Evolutionary conservation across 2,888 invertebrate species (phyloP), one percentile per base, ranked within the genome.

Genomic region (Cinara cedri): DNA sequence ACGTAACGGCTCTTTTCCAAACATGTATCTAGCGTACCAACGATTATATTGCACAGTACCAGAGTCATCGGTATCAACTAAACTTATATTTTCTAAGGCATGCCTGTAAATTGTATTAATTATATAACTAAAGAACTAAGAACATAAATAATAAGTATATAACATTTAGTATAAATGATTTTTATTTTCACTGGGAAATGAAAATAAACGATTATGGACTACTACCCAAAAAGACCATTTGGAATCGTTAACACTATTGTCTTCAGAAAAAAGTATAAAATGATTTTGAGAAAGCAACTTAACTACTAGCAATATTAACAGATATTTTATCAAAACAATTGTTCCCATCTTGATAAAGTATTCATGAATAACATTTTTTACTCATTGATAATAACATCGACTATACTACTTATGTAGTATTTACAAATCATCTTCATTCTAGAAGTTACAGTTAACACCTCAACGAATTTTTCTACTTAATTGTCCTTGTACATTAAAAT

Each of bases 81-180:
- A 60, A 60, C 26, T 24, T 60, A 60, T 26, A 60, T 60, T 60
- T 60, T 60, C 60, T 60, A 60, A 60, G 60, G 60, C 26, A 60
- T 51, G 60, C 13, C 26, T 26, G 16, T 60, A 26, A 60, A 26
- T 26, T 60, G 13, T 26, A 26, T 60, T 60, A 60, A 60, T 60
- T 26, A 14, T 26, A 26, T 57, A 60, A 6, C 26, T 57, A 57
- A 11, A 57, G 13, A 57, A 57, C 21, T 9, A 21, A 57, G 9
- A 57, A 57, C 21, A n/a, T n/a, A n/a, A n/a, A n/a, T n/a, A n/a
- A 57, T 21, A 21, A 57, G 11, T 60, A 60, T 26, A 26, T 26
- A 3, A 60, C 14, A 26, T 26, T 26, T 60, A 26, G 14, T 60
- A 16, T 26, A 26, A 60, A 24, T 60, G 60, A 26, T 60, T 26